These are phyloP conservation scores for Anas georgica DNA, from an alignment of 2,797 vertebrate genomes.

Conservation along the genomic window DNA sequence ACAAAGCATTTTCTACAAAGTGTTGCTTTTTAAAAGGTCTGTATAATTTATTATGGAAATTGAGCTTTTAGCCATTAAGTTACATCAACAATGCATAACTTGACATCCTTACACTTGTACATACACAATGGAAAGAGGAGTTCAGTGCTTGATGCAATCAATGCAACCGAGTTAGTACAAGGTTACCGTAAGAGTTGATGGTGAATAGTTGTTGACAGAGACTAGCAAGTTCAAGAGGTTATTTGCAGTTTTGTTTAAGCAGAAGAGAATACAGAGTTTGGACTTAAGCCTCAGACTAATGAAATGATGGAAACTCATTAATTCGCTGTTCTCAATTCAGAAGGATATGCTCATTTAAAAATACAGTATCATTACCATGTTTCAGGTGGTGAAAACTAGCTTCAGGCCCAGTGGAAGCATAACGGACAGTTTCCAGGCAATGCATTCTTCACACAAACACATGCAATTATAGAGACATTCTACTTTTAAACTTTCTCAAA, in stretches of 20 bases:
- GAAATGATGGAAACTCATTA: background rate
- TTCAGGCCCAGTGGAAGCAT: background rate
- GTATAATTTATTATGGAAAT: constrained; percentile 55
- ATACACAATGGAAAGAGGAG: constrained; percentile 48
- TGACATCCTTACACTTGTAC: constrained; percentile 54
- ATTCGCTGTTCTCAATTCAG: background rate
- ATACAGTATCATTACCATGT: background rate
- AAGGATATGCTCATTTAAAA: background rate
- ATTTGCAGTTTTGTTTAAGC: background rate
- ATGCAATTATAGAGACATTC: constrained; percentile 62
- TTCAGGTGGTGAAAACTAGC: constrained; percentile 3
- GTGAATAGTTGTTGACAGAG: background rate
- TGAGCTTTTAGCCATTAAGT: constrained; percentile 47
- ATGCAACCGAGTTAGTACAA: background rate
- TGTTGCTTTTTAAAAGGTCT: constrained; percentile 3
- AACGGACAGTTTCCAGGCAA: constrained; percentile 31
- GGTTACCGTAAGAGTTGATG: background rate
- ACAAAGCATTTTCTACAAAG: background rate
- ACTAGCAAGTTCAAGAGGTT: background rate
- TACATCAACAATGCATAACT: constrained; percentile 61
- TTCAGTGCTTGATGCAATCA: constrained; percentile 50
- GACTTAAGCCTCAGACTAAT: constrained; percentile 42
- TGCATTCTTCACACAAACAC: constrained; percentile 63
- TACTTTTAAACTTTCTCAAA: constrained; percentile 49
- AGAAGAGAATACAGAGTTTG: constrained; percentile 23